Evolutionary conservation across 2,888 invertebrate species (phyloP), one percentile per base, ranked within the genome.

Genomic region (Spodoptera picta): DNA sequence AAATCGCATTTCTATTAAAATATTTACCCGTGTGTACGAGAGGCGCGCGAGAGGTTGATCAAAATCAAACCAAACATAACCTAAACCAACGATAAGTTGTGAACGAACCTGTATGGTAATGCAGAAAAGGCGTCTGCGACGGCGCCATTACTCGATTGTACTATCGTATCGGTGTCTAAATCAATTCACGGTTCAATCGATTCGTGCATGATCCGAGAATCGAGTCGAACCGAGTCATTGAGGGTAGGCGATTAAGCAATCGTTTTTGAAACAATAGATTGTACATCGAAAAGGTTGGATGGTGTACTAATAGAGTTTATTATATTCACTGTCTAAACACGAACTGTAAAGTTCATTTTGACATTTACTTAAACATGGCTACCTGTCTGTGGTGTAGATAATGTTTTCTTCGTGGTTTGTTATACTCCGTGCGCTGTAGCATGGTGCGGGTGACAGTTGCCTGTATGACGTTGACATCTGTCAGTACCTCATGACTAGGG

Each of bases 101-200:
- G 44, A 47, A 59, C 53, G 52, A 73, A 74, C 73, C 60, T 65
- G 64, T 57, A 68, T 65, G 60, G 48, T 67, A 65, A 61, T 62
- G 57, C 69, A 65, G 60, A 59, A 73, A 67, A 74, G 69, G 74
- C 70, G 71, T 71, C 64, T 69, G 68, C 54, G 71, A 72, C 75
- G 74, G 78, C 71, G 71, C 76, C 65, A 69, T 62, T 61, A 62
- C 49, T 73, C 79, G 77, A 82, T 84, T 81, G 81, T 79, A 80
- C 77, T 68, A 76, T 81, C 72, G 65, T 82, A 82, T 83, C 83
- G 67, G 74, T 75, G 82, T 82, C 69, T 69, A 69, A 82, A 87
- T 86, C 85, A 75, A 80, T 82, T 80, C 78, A 79, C 66, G 75
- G 77, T 79, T 79, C 75, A 77, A 82, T 80, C 79, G 75, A 69